A percentile compares a stretch with the other conserved stretches of the same genome.
phyloP scores from a whole-genome alignment of 2,888 invertebrate species.

The Shargacucullia verbasci region DNA sequence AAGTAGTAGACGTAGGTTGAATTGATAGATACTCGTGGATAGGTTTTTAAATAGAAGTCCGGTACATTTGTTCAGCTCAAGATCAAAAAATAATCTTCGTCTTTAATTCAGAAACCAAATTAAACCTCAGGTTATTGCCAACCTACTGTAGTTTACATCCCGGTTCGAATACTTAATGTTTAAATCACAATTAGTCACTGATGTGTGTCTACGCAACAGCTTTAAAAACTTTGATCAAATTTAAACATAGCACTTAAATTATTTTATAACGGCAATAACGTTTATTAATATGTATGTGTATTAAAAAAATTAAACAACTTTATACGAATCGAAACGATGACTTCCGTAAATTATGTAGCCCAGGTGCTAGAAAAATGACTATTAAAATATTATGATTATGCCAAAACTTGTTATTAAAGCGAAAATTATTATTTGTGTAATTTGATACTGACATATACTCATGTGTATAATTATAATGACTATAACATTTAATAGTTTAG shows the following conservation, averaged over 20 bases:
- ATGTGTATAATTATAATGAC: too few relatives aligned
- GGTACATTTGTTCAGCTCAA: too few relatives aligned
- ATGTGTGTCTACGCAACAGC: constrained; percentile 9
- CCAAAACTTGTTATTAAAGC: constrained; percentile 48
- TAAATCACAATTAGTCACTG: constrained; percentile 14
- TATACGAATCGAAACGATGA: constrained; percentile 12
- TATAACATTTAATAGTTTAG: not conserved
- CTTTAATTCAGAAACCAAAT: too few relatives aligned
- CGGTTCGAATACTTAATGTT: not conserved
- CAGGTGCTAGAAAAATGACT: constrained; percentile 60
- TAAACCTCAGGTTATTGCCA: too few relatives aligned
- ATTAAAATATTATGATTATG: constrained; percentile 36
- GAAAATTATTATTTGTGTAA: constrained; percentile 11
- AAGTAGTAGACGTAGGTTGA: too few relatives aligned
- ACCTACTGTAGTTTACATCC: too few relatives aligned
- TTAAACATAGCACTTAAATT: constrained; percentile 30
- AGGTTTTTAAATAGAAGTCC: too few relatives aligned
- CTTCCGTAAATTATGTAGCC: constrained; percentile 52
- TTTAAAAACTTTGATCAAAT: constrained; percentile 19
- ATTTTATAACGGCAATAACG: constrained; percentile 28
- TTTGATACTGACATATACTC: constrained; percentile 18
- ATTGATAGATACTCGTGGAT: too few relatives aligned
- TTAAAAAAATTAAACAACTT: constrained; percentile 12
- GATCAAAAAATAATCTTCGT: too few relatives aligned
- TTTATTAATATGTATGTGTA: constrained; percentile 14